Conservation (phyloP, 2,888 invertebrate species). For the Pandemis heparana region DNA sequence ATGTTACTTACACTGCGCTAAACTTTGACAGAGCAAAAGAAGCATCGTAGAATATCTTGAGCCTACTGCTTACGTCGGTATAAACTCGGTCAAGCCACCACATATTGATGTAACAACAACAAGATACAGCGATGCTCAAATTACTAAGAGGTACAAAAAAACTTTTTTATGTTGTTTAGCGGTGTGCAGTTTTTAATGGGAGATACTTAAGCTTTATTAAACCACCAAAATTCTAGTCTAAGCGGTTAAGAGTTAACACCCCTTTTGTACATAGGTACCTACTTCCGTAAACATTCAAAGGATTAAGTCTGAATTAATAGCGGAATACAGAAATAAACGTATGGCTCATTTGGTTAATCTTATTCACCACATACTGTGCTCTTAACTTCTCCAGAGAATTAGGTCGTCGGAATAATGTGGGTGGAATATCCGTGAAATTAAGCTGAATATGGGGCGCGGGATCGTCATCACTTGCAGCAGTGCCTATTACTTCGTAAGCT, state of each 20-base stretch:
- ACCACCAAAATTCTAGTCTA: neutral
- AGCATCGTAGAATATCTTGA: too few species aligned
- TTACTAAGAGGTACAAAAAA: neutral
- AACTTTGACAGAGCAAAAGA: too few species aligned
- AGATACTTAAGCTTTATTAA: neutral
- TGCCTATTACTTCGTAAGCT: conserved; percentile 22
- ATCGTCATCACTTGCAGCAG: conserved; percentile 38
- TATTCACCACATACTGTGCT: conserved; percentile 29
- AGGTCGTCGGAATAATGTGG: conserved; percentile 28
- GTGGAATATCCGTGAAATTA: conserved; percentile 31
- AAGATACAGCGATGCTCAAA: neutral
- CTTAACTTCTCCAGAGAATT: conserved; percentile 27
- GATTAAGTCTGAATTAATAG: conserved; percentile 22
- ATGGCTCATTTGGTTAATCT: conserved; percentile 23
- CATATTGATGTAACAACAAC: too few species aligned
- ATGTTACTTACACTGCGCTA: neutral
- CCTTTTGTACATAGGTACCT: conserved; percentile 1
- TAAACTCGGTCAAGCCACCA: neutral
- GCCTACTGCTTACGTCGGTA: too few species aligned
- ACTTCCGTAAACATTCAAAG: conserved; percentile 1
- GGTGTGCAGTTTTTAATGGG: neutral
- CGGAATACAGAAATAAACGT: conserved; percentile 29
- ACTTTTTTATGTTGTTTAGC: neutral
- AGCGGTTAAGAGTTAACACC: neutral
- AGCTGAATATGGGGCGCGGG: conserved; percentile 31